Evolutionary conservation across 53 echinoderm and acorn worm genomes (phyloP).

Genomic region (Paracentrotus lividus): DNA sequence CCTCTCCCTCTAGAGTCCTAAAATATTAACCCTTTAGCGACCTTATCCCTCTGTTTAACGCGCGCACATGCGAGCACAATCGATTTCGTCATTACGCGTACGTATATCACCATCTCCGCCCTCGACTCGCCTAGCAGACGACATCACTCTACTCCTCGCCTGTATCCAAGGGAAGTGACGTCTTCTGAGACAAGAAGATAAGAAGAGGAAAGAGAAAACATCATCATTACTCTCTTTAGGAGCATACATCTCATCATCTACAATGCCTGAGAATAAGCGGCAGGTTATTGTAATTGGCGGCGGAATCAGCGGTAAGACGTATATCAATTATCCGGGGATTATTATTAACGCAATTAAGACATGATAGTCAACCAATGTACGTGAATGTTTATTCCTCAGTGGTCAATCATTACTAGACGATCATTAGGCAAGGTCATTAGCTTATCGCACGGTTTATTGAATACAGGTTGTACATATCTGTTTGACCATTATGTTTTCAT

Average conservation of each 20-base stretch:
- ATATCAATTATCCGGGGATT: conserved; percentile 18
- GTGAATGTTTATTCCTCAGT: not conserved
- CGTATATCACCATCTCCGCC: not conserved
- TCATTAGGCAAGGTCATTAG: not conserved
- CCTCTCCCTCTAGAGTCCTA: not conserved
- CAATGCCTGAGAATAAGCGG: conserved; percentile 70
- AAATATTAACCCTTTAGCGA: not conserved
- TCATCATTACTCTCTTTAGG: not conserved
- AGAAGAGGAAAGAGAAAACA: not conserved
- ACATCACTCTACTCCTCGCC: not conserved
- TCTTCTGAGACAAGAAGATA: too few species aligned
- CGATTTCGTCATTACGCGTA: not conserved
- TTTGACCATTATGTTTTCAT: not conserved
- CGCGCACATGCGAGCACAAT: not conserved
- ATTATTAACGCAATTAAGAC: not conserved
- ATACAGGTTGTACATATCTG: not conserved
- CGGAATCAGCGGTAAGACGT: conserved; percentile 86
- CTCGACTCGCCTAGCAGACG: not conserved
- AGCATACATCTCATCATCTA: not conserved
- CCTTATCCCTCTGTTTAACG: not conserved
- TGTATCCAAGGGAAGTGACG: not conserved
- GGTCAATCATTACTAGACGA: not conserved
- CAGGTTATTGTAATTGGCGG: conserved; percentile 86
- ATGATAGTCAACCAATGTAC: not conserved
- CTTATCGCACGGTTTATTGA: not conserved